phyloP scores from a whole-genome alignment of 2,113 vertebrate genomes.

The Burhinus oedicnemus region DNA sequence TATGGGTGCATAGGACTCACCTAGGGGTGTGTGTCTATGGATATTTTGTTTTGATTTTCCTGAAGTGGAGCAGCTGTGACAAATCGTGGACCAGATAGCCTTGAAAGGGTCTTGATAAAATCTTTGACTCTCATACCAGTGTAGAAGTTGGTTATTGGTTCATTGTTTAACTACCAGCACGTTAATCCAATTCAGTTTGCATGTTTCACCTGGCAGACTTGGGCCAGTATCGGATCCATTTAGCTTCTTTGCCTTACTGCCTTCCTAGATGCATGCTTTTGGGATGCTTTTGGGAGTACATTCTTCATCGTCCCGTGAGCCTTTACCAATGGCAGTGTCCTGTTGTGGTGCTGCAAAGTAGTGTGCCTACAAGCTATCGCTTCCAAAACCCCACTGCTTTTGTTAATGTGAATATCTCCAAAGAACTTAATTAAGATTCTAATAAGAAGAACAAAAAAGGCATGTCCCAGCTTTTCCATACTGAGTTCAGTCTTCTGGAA shows the following conservation, averaged over 20 bases:
- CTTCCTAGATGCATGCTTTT: background rate
- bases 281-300: background rate
- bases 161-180: background rate
- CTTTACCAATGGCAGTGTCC: background rate
- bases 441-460: background rate
- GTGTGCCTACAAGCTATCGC: background rate
- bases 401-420: background rate
- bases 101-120: background rate
- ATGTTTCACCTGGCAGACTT: background rate
- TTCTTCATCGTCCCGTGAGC: background rate
- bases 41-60: background rate
- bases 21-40: rapidly evolving
- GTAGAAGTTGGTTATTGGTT: background rate
- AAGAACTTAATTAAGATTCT: background rate
- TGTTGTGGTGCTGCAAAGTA: background rate
- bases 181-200: background rate
- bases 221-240: background rate
- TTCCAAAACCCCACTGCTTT: background rate
- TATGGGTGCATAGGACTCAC: background rate
- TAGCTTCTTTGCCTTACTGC: background rate
- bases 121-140: rapidly evolving
- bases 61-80: background rate
- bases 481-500: background rate
- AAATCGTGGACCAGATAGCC: background rate
- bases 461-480: background rate